Evolutionary conservation across 2,797 vertebrate species (phyloP), one percentile per base, ranked within the genome.

Genomic region (Karalla daura): DNA sequence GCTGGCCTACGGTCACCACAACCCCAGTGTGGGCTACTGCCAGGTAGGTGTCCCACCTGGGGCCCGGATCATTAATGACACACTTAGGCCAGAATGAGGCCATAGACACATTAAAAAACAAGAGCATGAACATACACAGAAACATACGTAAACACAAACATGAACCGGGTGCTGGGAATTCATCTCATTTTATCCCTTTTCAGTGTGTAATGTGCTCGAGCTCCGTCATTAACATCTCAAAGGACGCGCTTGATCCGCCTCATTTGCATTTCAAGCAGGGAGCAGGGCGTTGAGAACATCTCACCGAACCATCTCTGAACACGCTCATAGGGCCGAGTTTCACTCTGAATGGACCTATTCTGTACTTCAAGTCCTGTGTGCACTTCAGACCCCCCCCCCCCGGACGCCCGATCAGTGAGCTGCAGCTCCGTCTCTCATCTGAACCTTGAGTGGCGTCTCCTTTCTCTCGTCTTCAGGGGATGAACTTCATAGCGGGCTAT

Each of bases 401-500:
- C 17, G 23, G 14, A 20, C 20, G 1, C 17, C 71, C 55, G 17
- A 20, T 55, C 39, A 32, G 49, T 52, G n/a, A 52, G 45, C 46
- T 55, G 32, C n/a, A n/a, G n/a, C 18, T 4, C 12, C 27, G n/a
- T 15, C 12, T 56, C 6, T 55, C 18, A 18, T 33, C 7, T 63
- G 18, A 55, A 50, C 66, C 40, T 33, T 32, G 7, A 44, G 45
- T 18, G 8, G n/a, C 60, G 12, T 52, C 14, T 83, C 13, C 14
- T 83, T 11, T 72, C 55, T 73, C 46, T 68, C 77, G 61, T 5
- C 89, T 90, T 63, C 90, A 99, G 97, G 98, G 97, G 51, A 98
- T 98, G 98, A 98, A 98, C 88, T 98, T 99, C 80, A 89, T 99
- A 36, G 95, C 96, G 20, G 97, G 98, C 11, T 98, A 96, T 72